Percentiles rank a stretch among this genome's conserved stretches.
phyloP scores from a whole-genome alignment of 2,888 invertebrate genomes.

The Nymphalis polychloros region DNA sequence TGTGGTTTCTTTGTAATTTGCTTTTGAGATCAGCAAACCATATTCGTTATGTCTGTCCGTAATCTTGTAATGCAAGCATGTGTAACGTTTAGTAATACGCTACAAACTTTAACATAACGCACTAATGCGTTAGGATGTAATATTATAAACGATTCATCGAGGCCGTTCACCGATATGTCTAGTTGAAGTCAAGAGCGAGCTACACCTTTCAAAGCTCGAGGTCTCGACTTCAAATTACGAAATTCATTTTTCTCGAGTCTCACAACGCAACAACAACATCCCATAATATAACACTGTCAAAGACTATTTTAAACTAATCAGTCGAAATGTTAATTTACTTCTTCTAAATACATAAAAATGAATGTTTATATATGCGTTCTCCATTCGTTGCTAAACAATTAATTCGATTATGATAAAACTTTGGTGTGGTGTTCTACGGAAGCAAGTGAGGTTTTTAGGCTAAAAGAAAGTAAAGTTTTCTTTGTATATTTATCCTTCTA shows the following conservation, averaged over 20 bases:
- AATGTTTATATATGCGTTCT: no score
- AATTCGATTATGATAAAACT: no score
- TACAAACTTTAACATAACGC: not conserved
- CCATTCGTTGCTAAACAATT: no score
- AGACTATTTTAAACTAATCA: no score
- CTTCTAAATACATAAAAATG: no score
- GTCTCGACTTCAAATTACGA: conserved; percentile 14
- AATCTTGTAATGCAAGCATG: no score
- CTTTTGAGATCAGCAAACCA: not conserved
- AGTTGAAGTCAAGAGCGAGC: conserved; percentile 33
- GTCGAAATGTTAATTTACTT: no score
- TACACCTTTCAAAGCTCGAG: conserved; percentile 32
- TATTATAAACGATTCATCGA: not conserved
- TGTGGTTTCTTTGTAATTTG: not conserved
- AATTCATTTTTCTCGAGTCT: not conserved
- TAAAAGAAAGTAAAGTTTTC: no score
- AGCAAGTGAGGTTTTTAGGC: no score
- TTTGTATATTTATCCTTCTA: no score
- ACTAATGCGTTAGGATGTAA: conserved; percentile 19
- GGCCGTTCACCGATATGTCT: conserved; percentile 1
- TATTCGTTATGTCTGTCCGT: not conserved
- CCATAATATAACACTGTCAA: not conserved
- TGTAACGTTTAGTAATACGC: not conserved
- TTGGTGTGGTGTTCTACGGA: no score
- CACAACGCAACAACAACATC: not conserved